phyloP scores from a whole-genome alignment of 1,140 invertebrate species.

The Drosophila sturtevanti region DNA sequence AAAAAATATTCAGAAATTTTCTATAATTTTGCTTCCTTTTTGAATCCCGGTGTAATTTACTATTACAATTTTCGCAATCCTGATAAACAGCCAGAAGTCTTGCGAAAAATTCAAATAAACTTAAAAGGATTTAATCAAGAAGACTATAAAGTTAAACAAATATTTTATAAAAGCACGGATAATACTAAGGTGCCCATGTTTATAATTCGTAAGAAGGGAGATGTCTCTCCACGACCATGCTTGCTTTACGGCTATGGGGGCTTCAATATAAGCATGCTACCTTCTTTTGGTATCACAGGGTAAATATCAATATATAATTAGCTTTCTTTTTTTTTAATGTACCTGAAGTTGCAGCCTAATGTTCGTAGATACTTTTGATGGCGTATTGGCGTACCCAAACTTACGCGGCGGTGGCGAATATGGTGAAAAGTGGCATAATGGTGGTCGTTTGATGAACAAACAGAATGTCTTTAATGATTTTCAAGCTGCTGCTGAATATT shows the following conservation, averaged over 20 bases:
- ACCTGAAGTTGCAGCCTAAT: slow-evolving; percentile 84
- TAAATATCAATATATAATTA: not conserved
- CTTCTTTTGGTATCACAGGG: slow-evolving; percentile 86
- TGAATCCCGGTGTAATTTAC: slow-evolving; percentile 94
- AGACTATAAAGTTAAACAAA: slow-evolving; percentile 93
- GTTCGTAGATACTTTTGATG: slow-evolving; percentile 95
- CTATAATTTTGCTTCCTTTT: slow-evolving; percentile 96
- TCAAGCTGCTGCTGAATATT: slow-evolving; percentile 94
- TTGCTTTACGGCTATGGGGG: slow-evolving; percentile 98
- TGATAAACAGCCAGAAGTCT: slow-evolving; percentile 87
- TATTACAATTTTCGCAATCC: slow-evolving; percentile 90
- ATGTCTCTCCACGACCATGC: slow-evolving; percentile 87
- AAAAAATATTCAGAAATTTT: slow-evolving; percentile 95
- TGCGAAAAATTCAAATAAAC: slow-evolving; percentile 87
- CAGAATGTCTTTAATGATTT: slow-evolving; percentile 99
- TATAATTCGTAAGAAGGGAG: slow-evolving; percentile 92
- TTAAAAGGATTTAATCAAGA: slow-evolving; percentile 92
- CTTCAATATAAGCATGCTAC: slow-evolving; percentile 96
- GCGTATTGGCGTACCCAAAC: slow-evolving; percentile 95
- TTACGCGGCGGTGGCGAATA: slow-evolving; percentile 99
- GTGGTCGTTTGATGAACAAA: slow-evolving; percentile 94
- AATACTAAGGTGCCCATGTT: slow-evolving; percentile 99
- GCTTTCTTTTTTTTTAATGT: too few relatives aligned
- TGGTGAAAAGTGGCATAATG: slow-evolving; percentile 98
- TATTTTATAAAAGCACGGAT: slow-evolving; percentile 98